Base-by-base conservation (phyloP, 2,888 invertebrate species). In the Oscheius sp. region DNA sequence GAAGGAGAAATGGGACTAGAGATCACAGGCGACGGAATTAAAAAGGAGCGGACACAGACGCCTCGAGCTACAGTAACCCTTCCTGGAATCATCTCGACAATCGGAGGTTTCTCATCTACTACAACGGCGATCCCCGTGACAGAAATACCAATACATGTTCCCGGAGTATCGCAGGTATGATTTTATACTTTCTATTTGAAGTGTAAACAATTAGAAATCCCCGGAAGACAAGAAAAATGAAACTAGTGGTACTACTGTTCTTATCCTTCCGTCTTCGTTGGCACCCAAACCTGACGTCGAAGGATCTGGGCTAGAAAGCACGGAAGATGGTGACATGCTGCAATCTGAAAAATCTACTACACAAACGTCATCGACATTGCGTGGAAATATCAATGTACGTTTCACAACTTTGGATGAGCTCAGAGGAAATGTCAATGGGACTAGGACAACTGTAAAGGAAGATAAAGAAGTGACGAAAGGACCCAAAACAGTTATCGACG, bases 1-100 rank as follows among this genome's bases (percentile, higher is more conserved):
- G 7, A 25, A n/a, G 72, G 72, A 41, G 76, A 79, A 63, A 74
- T 75, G 46, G 81, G 81, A 43, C 64, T 81, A 0, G 78, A 76
- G 12, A 59, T 81, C 3, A 76, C 76, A 27, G 78, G 78, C 29
- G 29, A 41, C 2, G 41, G 29, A 13, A 59, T 41, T 6, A 21
- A 29, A 29, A 59, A 16, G 27, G 35, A 41, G 27, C 16, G 13
- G 27, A 69, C 68, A 21, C 13, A 41, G 13, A 13, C 43, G 1
- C 41, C 66, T n/a, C 21, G 13, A 6, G 12, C 41, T 13, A 6
- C 73, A 1, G 41, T 52, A 18, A 45, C 46, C 16, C 68, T 73
- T 1, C 59, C 73, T 56, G 69, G 59, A 29, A 58, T 73, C 43
- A 46, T 73, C 3, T 73, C 73, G 1, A 73, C 68, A 16, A 12